Evolutionary conservation across 2,888 invertebrate genomes (phyloP).

Genomic region (Melitaea athalia): DNA sequence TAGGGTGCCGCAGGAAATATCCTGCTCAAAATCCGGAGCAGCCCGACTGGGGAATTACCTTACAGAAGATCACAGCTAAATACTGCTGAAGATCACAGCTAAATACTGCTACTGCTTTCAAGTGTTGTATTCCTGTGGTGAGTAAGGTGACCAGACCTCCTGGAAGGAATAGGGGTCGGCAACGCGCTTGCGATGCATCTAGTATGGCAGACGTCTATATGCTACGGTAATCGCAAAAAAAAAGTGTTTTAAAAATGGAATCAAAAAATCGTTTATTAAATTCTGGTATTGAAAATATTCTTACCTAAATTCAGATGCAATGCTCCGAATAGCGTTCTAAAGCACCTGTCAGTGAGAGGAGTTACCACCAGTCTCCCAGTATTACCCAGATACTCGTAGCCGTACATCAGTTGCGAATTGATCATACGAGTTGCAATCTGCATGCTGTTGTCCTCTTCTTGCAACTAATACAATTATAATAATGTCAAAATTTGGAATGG

Average conservation of each 20-base stretch:
- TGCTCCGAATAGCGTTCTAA: slow-evolving; percentile 95
- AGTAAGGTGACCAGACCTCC: too few species aligned
- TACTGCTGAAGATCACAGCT: too few species aligned
- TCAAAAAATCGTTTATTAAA: not conserved
- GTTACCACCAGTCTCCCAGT: slow-evolving; percentile 94
- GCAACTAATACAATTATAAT: slow-evolving; percentile 60
- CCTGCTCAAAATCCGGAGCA: too few species aligned
- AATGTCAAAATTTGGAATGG: not conserved
- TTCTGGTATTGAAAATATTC: not conserved
- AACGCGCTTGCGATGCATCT: too few species aligned
- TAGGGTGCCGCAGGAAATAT: too few species aligned
- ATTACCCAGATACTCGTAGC: slow-evolving; percentile 97
- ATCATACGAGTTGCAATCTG: slow-evolving; percentile 91
- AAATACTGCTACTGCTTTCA: too few species aligned
- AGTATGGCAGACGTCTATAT: too few species aligned
- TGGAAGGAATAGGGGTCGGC: too few species aligned
- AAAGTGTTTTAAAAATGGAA: not conserved
- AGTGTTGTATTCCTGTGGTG: too few species aligned
- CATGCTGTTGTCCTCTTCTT: slow-evolving; percentile 69
- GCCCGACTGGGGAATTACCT: too few species aligned
- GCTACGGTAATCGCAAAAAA: too few species aligned
- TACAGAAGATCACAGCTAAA: too few species aligned
- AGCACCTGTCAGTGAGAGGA: slow-evolving; percentile 95
- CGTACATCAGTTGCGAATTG: slow-evolving; percentile 93
- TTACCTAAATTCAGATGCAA: slow-evolving; percentile 91